Base-by-base conservation (phyloP, 2,797 vertebrate species). In the Borostomias antarcticus region DNA sequence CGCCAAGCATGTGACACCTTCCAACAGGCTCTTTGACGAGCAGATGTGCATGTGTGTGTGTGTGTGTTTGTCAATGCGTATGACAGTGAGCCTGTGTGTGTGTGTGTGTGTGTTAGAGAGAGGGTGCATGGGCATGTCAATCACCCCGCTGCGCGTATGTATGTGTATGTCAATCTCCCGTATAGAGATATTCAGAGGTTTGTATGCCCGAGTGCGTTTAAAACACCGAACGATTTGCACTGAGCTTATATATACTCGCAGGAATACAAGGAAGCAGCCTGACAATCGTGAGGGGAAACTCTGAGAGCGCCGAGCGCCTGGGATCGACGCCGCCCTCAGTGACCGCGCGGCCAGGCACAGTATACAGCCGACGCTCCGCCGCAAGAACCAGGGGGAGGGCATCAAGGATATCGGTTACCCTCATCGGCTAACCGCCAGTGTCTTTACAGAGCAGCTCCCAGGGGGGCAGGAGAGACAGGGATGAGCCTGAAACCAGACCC, bases 1-100 rank as follows among this genome's bases (percentile, higher is more conserved):
- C 84, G 82, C 82, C 91, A 85, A 72, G 80, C 86, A 83, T 87
- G 86, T 86, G 85, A 85, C 83, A 86, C 77, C 81, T 75, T 88
- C 83, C 83, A 87, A 79, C 82, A 83, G 83, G 86, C 87, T 85
- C 67, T 30, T 74, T 85, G 81, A 88, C 35, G 74, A 85, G 79
- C 81, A 92, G 88, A 90, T 90, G 88, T 88, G 84, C 79, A 75
- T 81, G 73, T 76, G 74, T 72, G 66, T 64, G 54, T 58, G 40
- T 66, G 64, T 58, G 58, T 62, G 30, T 64, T 4, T 64, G 13
- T 53, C 11, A 26, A 5, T 63, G n/a, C 47, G 40, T 45, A 26
- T 45, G 37, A 33, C 9, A n/a, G 29, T 26, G 45, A 32, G 9
- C 33, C 19, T 32, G 3, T 62, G 33, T 30, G 33, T 53, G 28